phyloP scores from a whole-genome alignment of 2,888 invertebrate species.

The Tridacna crocea region DNA sequence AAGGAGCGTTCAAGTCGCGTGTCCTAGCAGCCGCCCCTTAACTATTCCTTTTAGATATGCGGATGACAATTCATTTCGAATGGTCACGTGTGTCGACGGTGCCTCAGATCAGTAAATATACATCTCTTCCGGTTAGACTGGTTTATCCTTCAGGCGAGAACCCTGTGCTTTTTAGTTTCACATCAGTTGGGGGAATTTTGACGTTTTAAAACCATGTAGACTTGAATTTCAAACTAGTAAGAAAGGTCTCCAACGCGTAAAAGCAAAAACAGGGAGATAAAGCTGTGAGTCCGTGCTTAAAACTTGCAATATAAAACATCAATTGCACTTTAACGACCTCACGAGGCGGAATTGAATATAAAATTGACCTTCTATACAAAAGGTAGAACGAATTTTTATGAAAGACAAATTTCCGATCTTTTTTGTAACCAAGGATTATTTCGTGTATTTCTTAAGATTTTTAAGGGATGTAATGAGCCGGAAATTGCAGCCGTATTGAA shows the following conservation, averaged over 20 bases:
- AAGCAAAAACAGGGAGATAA: neutral
- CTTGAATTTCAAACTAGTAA: too few species aligned
- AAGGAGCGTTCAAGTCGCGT: conserved; percentile 24
- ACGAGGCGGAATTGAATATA: conserved; percentile 23
- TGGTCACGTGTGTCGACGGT: neutral
- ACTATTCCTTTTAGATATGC: neutral
- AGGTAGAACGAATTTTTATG: conserved; percentile 53
- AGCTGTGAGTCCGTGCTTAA: neutral
- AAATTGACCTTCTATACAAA: conserved; percentile 49
- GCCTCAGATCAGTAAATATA: neutral
- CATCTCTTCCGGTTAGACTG: neutral
- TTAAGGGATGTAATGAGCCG: conserved; percentile 22
- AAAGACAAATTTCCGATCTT: conserved; percentile 52
- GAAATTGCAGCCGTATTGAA: conserved; percentile 22
- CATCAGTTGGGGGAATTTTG: too few species aligned
- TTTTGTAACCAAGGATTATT: conserved; percentile 27
- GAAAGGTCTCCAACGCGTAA: neutral
- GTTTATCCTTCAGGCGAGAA: neutral
- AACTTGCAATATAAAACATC: conserved; percentile 41
- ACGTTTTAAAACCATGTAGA: too few species aligned
- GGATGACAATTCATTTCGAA: neutral
- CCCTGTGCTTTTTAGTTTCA: too few species aligned
- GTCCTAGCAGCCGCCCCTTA: conserved; percentile 7
- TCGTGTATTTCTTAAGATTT: conserved; percentile 25
- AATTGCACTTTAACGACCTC: conserved; percentile 56